Evolutionary conservation across 2,113 vertebrate species (phyloP).

Genomic region (Trogon surrucura): DNA sequence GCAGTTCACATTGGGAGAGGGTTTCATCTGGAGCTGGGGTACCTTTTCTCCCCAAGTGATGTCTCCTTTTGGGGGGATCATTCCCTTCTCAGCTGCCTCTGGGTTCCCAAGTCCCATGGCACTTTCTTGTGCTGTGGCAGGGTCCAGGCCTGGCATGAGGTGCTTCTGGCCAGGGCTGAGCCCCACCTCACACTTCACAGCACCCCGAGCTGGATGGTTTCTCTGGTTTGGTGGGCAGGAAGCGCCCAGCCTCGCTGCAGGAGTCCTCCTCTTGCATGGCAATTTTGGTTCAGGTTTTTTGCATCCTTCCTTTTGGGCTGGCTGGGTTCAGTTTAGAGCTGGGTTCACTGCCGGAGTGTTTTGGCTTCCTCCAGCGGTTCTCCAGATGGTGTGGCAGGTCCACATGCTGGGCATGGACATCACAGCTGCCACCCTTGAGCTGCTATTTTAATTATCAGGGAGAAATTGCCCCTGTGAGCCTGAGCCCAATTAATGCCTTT

Average conservation of each 20-base stretch:
- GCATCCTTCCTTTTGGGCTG: not conserved
- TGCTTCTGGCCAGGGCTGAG: not conserved
- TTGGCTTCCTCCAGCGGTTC: not conserved
- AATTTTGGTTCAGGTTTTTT: not conserved
- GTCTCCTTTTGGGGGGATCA: not conserved
- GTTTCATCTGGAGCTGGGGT: not conserved
- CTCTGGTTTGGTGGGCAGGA: not conserved
- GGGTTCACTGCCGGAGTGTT: rapidly evolving
- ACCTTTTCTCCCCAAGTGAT: not conserved
- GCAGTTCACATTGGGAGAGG: rapidly evolving
- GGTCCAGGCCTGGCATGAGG: not conserved
- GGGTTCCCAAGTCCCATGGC: rapidly evolving
- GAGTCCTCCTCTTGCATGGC: not conserved
- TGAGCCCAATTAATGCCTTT: not conserved
- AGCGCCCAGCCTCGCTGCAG: not conserved
- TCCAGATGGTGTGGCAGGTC: not conserved
- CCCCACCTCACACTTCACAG: not conserved
- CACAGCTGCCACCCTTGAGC: not conserved
- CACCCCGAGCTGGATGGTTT: not conserved
- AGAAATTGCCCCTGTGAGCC: not conserved
- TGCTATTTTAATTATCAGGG: not conserved
- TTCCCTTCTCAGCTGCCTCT: not conserved
- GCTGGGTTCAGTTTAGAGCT: not conserved
- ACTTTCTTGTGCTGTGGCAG: not conserved
- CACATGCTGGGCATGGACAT: rapidly evolving